Percentiles rank a stretch among this genome's conserved stretches.
Conservation (phyloP, 37 sponge, comb jelly and placozoan species). For the Ephydatia muelleri region DNA sequence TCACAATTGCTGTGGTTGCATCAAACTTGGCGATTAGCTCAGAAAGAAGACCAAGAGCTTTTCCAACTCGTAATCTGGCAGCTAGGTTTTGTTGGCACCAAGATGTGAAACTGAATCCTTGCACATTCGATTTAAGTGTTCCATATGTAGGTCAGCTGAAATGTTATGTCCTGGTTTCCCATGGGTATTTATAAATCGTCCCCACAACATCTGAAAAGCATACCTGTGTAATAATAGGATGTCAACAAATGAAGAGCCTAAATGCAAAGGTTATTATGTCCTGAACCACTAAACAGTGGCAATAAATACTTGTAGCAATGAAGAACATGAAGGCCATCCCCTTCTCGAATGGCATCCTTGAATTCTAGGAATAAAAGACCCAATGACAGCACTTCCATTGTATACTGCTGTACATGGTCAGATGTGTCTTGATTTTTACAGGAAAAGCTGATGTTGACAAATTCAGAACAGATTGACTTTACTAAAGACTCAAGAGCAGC, state of each 20-base stretch:
- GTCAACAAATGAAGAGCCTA: neutral
- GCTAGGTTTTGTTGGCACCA: neutral
- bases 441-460: no score
- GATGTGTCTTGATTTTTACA: neutral
- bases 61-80: neutral
- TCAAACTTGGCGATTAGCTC: no score
- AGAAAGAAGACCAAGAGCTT: neutral
- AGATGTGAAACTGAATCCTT: neutral
- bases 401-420: constrained; percentile 21
- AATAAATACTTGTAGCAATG: constrained; percentile 8
- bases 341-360: constrained; percentile 17
- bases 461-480: no score
- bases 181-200: constrained; percentile 14
- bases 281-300: neutral
- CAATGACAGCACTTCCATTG: neutral
- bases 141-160: constrained; percentile 27
- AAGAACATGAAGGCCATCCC: constrained; percentile 13
- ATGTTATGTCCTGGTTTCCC: constrained; percentile 6
- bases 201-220: neutral
- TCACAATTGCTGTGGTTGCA: no score
- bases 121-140: neutral
- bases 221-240: neutral
- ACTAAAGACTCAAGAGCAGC: no score
- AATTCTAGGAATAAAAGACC: constrained; percentile 3
- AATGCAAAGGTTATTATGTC: neutral